A percentile compares a stretch with the other conserved stretches of the same genome.
phyloP scores from a whole-genome alignment of 2,113 vertebrate species.

The Cavia porcellus region DNA sequence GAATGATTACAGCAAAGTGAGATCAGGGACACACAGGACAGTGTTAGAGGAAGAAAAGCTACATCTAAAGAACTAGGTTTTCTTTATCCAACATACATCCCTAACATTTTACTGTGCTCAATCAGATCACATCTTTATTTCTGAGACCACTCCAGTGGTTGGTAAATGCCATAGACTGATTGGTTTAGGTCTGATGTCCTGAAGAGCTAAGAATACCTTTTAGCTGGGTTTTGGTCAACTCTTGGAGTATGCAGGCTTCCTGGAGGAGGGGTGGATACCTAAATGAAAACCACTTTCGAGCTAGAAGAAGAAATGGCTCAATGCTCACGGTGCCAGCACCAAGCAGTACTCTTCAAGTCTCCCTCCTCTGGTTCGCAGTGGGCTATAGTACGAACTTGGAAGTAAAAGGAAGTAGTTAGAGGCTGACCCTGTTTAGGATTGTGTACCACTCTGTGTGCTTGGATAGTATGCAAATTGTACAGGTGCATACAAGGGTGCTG shows the following conservation, averaged over 20 bases:
- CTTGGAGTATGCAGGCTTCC: not conserved
- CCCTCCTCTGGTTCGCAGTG: conserved; percentile 3
- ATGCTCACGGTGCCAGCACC: not conserved
- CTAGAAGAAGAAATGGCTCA: not conserved
- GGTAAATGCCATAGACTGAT: not conserved
- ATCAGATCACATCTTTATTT: not conserved
- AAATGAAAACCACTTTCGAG: conserved; percentile 18
- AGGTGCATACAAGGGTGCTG: not conserved
- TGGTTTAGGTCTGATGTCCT: not conserved
- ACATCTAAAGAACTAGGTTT: not conserved
- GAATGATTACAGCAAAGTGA: not conserved
- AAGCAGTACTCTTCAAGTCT: not conserved
- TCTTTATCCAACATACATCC: not conserved
- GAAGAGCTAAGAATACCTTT: not conserved
- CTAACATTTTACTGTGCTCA: not conserved
- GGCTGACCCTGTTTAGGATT: not conserved
- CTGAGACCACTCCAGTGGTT: not conserved
- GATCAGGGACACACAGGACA: not conserved
- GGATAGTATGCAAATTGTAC: not conserved
- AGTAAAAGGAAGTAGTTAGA: not conserved
- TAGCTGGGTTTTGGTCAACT: not conserved
- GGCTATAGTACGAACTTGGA: not conserved
- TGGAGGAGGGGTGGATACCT: not conserved
- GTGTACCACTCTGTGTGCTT: not conserved
- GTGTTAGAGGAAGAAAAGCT: not conserved